These are phyloP conservation scores for Fistularia tabacaria DNA, from an alignment of 2,797 vertebrate genomes.

Conservation along the genomic window DNA sequence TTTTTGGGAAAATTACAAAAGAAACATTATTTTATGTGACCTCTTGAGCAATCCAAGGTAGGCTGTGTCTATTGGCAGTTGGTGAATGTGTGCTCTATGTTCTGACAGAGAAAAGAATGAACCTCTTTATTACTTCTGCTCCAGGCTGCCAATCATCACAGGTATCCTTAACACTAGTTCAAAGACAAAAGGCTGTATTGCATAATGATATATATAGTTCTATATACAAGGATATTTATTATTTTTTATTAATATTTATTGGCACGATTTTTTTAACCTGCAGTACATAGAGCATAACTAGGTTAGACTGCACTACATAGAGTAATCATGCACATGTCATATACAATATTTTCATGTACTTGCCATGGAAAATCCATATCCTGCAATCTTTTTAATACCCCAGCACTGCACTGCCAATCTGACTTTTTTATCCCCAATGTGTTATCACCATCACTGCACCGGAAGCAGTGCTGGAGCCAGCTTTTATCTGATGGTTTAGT, in stretches of 20 bases:
- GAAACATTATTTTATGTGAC: conserved; percentile 67
- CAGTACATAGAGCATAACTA: neutral
- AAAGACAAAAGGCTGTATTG: conserved; percentile 33
- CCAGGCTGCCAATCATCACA: conserved; percentile 56
- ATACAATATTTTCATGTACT: conserved; percentile 25
- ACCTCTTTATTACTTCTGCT: conserved; percentile 60
- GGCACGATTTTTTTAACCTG: conserved; percentile 1
- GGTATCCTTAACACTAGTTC: conserved; percentile 45
- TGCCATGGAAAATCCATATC: conserved; percentile 18
- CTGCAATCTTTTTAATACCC: conserved; percentile 10
- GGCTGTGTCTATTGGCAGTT: conserved; percentile 67
- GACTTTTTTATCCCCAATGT: conserved; percentile 5
- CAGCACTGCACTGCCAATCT: neutral
- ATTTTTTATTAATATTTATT: no score
- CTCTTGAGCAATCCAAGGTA: conserved; percentile 40
- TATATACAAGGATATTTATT: conserved; percentile 30
- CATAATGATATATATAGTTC: conserved; percentile 24
- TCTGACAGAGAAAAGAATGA: conserved; percentile 72
- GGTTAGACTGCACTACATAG: conserved; percentile 1
- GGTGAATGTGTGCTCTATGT: conserved; percentile 72
- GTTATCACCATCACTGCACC: conserved; percentile 32
- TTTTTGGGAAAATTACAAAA: conserved; percentile 71
- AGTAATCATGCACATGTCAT: conserved; percentile 5
- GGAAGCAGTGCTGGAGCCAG: conserved; percentile 21
- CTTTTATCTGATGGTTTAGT: conserved; percentile 33